Conservation (phyloP, 2,113 vertebrate genomes). For the Recurvirostra avosetta region DNA sequence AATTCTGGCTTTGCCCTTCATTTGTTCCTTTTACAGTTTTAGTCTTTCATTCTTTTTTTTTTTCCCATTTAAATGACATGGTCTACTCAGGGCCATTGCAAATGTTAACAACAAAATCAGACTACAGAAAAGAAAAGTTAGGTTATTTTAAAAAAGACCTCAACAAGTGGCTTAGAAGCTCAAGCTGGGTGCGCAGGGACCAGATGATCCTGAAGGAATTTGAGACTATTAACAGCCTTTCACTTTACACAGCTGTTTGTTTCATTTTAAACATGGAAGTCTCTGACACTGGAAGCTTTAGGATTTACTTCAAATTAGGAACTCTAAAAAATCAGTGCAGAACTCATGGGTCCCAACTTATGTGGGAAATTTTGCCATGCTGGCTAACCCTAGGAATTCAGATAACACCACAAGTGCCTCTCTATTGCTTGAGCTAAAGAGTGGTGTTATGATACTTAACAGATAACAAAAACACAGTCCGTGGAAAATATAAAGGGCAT, state of each 20-base stretch:
- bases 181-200: too few species aligned
- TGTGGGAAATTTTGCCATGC: neutral
- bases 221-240: too few species aligned
- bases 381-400: neutral
- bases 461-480: neutral
- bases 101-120: neutral
- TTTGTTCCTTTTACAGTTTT: conserved; percentile 6
- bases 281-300: neutral
- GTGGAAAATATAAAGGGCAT: neutral
- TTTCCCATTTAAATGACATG: neutral
- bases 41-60: neutral
- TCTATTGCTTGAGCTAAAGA: neutral
- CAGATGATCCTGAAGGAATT: too few species aligned
- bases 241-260: too few species aligned
- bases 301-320: neutral
- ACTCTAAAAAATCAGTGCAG: neutral
- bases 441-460: neutral
- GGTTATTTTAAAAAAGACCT: too few species aligned
- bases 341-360: neutral
- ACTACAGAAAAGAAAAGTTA: neutral
- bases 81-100: neutral
- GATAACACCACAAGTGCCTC: neutral
- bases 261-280: too few species aligned
- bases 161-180: too few species aligned
- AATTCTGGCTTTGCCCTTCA: conserved; percentile 7